Conservation (phyloP, 1,140 invertebrate species). For the Sweltsa coloradensis region DNA sequence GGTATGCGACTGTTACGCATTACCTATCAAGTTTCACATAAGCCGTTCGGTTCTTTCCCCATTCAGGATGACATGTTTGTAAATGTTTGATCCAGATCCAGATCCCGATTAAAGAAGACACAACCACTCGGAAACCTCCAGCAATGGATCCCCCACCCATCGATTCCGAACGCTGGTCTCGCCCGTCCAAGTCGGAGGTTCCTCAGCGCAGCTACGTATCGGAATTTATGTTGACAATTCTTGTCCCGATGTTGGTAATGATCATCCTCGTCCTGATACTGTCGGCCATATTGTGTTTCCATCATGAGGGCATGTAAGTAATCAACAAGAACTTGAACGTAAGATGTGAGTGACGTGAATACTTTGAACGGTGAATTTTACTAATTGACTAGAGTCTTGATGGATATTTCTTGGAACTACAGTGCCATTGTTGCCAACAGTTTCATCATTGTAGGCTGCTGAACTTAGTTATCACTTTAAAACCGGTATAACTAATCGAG, state of each 20-base stretch:
- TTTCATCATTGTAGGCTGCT: background rate
- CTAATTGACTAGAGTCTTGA: background rate
- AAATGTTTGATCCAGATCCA: too few relatives aligned
- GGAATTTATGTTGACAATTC: slow-evolving; percentile 56
- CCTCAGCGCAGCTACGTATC: slow-evolving; percentile 55
- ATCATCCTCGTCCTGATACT: slow-evolving; percentile 49
- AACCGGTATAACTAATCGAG: background rate
- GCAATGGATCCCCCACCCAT: too few relatives aligned
- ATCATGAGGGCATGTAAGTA: slow-evolving; percentile 68
- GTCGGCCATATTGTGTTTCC: slow-evolving; percentile 60
- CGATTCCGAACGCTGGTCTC: slow-evolving; percentile 36
- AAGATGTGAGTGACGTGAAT: background rate
- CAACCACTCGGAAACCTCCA: too few relatives aligned
- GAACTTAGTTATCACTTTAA: background rate
- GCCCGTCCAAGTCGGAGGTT: slow-evolving; percentile 40
- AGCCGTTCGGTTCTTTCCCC: too few relatives aligned
- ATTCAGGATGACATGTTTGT: too few relatives aligned
- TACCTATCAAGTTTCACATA: too few relatives aligned
- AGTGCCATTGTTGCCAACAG: background rate
- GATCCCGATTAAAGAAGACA: too few relatives aligned
- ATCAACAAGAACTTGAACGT: background rate
- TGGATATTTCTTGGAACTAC: background rate
- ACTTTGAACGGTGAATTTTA: background rate
- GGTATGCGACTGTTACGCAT: too few relatives aligned
- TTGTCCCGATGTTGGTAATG: slow-evolving; percentile 53